These are phyloP conservation scores for Rousettus madagascariensis DNA, from an alignment of 2,797 vertebrate genomes.

Conservation along the genomic window DNA sequence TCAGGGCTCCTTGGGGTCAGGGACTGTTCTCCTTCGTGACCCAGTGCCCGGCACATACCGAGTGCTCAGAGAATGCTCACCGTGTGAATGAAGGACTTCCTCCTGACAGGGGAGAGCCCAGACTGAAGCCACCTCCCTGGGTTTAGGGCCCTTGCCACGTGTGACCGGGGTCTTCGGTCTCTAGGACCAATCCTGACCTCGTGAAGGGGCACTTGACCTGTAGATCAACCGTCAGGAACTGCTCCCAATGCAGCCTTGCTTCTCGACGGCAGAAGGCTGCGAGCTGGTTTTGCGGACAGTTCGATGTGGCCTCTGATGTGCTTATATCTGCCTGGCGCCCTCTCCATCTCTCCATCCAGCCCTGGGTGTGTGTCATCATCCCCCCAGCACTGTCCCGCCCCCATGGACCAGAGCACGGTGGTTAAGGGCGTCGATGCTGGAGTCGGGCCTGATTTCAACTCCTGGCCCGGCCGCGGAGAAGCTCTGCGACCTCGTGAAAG, in stretches of 20 bases:
- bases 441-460: background rate
- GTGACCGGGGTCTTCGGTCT: background rate
- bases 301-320: background rate
- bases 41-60: background rate
- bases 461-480: background rate
- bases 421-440: background rate
- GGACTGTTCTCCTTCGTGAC: background rate
- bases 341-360: background rate
- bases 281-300: background rate
- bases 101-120: background rate
- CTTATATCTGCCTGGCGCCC: background rate
- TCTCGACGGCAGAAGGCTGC: background rate
- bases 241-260: background rate
- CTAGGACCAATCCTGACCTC: background rate
- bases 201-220: background rate
- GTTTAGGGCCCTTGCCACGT: background rate
- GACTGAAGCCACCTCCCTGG: background rate
- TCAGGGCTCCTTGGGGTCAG: background rate
- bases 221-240: background rate
- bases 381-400: background rate
- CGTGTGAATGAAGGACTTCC: background rate
- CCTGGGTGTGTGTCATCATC: background rate
- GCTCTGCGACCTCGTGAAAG: background rate
- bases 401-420: background rate
- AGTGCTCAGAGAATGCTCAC: background rate